Base-by-base conservation (phyloP, 2,113 vertebrate species). In the Vulpes lagopus region DNA sequence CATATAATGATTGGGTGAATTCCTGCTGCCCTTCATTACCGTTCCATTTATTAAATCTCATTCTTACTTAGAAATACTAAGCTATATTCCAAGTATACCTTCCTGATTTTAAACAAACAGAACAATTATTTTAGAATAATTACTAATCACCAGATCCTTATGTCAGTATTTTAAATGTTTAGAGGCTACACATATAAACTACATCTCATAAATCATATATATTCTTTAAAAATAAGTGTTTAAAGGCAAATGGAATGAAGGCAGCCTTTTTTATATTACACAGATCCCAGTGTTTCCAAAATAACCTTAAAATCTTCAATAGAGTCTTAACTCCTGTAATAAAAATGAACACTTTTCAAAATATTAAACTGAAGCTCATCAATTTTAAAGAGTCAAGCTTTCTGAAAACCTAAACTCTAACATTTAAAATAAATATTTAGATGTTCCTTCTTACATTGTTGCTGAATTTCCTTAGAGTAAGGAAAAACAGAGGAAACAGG, bases 401-500 rank as follows among this genome's bases (percentile, higher is more conserved):
- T 92, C 49, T 80, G 38, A 59, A 94, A 93, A 95, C 71, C 17
- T 91, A 69, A 87, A 84, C 49, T 80, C 79, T 62, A 73, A 59
- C 51, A 88, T 65, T 96, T 80, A 35, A 94, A 73, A 81, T 43
- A 80, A 84, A 96, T 85, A 95, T 80, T 96, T 83, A 90, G 20
- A 85, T 73, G 23, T n/a, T 67, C 73, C 71, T 92, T 96, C 78
- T 89, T 76, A 78, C 60, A 92, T 85, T 89, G 38, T 78, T 92
- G 60, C 64, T 23, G 3, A 84, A 88, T 92, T 87, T 95, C 74
- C 79, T 69, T 80, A 94, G 16, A 6, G 53, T 51, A 65, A 76
- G n/a, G 27, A 79, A 83, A 43, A 84, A 76, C 49, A 98, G 17
- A 98, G 43, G 71, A 98, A 98, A 97, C 86, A 98, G 97, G 98